phyloP scores from a whole-genome alignment of 2,888 invertebrate genomes.

The Drosophila fulvimacula region DNA sequence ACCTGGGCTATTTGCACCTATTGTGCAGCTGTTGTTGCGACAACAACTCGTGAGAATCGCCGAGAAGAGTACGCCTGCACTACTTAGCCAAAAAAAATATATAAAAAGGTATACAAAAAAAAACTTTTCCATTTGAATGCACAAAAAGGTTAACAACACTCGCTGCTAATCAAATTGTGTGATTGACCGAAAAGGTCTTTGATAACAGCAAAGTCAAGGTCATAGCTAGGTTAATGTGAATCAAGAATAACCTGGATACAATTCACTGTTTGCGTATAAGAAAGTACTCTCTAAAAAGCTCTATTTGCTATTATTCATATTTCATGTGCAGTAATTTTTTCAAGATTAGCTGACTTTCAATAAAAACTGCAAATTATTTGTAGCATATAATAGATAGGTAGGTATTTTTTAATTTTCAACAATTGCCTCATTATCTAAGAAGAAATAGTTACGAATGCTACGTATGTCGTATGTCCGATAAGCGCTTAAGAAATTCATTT shows the following conservation, averaged over 20 bases:
- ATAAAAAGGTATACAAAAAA: background rate
- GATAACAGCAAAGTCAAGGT: conserved; percentile 18
- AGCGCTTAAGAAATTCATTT: background rate
- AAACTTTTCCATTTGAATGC: conserved; percentile 59
- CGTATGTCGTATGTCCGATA: background rate
- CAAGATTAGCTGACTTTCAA: background rate
- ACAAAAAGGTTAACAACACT: conserved; percentile 49
- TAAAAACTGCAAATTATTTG: background rate
- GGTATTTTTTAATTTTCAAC: conserved; percentile 3
- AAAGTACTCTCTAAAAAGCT: background rate
- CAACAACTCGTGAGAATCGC: conserved; percentile 21
- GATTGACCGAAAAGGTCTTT: conserved; percentile 25
- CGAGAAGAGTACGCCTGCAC: conserved; percentile 12
- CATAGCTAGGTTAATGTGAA: background rate
- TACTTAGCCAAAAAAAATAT: conserved; percentile 6
- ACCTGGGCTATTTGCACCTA: conserved; percentile 58
- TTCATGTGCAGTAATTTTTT: background rate
- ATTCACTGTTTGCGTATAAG: background rate
- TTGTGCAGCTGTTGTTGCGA: conserved; percentile 21
- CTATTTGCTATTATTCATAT: background rate
- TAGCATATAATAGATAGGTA: background rate
- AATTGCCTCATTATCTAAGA: background rate
- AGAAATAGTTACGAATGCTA: background rate
- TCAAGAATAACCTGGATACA: background rate
- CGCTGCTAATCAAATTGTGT: conserved; percentile 34